Conservation (phyloP, 2,113 vertebrate genomes). For the Australoheros scitulus region DNA sequence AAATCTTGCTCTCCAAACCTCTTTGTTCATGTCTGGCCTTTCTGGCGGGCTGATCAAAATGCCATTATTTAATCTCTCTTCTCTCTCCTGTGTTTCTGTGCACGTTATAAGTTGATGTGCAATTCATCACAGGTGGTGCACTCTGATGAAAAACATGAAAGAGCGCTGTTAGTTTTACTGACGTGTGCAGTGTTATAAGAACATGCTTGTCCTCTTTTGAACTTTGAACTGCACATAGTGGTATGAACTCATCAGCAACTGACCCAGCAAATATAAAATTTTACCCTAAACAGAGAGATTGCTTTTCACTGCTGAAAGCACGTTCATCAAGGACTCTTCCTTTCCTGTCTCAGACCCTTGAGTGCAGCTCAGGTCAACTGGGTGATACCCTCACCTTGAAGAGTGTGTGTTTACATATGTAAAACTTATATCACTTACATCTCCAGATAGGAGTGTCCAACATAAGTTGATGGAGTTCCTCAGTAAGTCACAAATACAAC, state of each 20-base stretch:
- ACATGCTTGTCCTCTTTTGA: neutral
- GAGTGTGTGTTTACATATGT: too few species aligned
- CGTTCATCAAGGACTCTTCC: too few species aligned
- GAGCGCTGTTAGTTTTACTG: neutral
- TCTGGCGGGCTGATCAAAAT: constrained; percentile 7
- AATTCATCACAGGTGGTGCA: neutral
- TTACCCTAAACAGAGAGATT: too few species aligned
- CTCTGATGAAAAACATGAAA: neutral
- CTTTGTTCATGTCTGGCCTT: neutral
- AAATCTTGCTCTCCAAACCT: constrained; percentile 8
- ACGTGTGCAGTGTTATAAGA: neutral
- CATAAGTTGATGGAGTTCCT: too few species aligned
- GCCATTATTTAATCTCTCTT: constrained; percentile 3
- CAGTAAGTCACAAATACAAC: neutral
- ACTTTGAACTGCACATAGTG: neutral
- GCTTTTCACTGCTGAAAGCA: too few species aligned
- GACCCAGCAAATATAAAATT: too few species aligned
- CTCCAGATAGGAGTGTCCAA: too few species aligned
- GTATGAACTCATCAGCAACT: neutral
- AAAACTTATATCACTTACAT: too few species aligned
- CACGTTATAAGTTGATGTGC: neutral
- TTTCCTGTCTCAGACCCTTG: too few species aligned
- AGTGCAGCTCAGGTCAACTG: too few species aligned
- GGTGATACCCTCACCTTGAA: too few species aligned
- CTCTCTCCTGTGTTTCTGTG: neutral